Conservation (phyloP, 1,140 invertebrate species). For the Oscheius sp. region DNA sequence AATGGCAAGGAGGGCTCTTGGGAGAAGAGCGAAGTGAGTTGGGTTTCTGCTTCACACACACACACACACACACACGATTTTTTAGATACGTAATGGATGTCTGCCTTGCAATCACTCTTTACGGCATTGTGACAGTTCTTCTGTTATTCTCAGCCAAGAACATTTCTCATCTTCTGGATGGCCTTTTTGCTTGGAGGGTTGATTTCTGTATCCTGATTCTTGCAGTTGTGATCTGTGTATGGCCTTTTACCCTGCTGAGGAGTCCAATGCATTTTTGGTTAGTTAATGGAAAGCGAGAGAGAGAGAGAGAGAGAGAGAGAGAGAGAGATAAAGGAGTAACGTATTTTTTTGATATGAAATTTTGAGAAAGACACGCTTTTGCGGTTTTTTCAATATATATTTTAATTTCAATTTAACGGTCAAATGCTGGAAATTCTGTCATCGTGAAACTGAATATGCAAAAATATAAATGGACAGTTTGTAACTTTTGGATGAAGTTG, state of each 20-base stretch:
- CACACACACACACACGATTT: background rate
- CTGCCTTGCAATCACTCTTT: constrained; percentile 26
- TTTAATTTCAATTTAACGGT: too few relatives aligned
- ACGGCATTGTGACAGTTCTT: constrained; percentile 33
- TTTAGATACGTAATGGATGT: constrained; percentile 17
- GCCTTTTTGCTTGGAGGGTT: constrained; percentile 23
- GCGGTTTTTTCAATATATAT: too few relatives aligned
- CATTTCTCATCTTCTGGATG: constrained; percentile 26
- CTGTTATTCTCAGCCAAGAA: constrained; percentile 35
- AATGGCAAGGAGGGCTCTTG: constrained; percentile 37
- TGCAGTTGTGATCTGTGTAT: constrained; percentile 23
- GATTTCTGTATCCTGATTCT: constrained; percentile 41
- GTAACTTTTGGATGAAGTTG: too few relatives aligned
- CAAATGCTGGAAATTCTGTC: too few relatives aligned
- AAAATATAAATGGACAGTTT: too few relatives aligned
- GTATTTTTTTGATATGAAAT: too few relatives aligned
- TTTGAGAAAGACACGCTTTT: too few relatives aligned
- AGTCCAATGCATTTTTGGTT: constrained; percentile 50
- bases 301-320: too few relatives aligned
- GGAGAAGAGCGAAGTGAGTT: constrained; percentile 13
- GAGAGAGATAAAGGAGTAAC: too few relatives aligned
- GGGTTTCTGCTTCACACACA: background rate
- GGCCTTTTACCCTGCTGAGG: constrained; percentile 33
- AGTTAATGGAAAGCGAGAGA: too few relatives aligned
- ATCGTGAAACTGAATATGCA: too few relatives aligned